Conservation (phyloP, 2,888 invertebrate genomes). For the Trachelus tabidus region DNA sequence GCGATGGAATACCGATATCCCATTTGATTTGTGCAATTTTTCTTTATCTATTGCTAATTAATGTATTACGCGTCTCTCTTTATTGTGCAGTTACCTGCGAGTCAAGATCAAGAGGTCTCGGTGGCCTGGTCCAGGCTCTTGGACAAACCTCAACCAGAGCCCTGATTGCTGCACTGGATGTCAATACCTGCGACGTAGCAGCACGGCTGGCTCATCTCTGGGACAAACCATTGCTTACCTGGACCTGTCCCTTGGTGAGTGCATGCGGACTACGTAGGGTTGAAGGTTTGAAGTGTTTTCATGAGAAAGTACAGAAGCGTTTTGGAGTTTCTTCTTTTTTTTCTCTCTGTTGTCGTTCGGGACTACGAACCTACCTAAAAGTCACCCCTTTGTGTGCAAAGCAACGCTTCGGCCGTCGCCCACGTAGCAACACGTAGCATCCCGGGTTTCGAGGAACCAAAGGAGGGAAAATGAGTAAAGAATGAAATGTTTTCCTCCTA, state of each 20-base stretch:
- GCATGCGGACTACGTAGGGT: background rate
- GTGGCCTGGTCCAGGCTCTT: slow-evolving; percentile 66
- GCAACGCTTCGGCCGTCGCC: too few species aligned
- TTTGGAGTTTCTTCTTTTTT: too few species aligned
- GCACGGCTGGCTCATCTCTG: slow-evolving; percentile 67
- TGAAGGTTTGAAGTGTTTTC: too few species aligned
- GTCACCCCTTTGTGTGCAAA: too few species aligned
- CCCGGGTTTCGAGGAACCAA: too few species aligned
- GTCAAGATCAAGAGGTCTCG: slow-evolving; percentile 63
- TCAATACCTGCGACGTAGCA: slow-evolving; percentile 68
- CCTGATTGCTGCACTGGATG: slow-evolving; percentile 68
- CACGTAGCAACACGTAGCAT: too few species aligned
- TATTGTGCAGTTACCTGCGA: slow-evolving; percentile 68
- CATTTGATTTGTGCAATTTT: background rate
- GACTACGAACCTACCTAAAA: too few species aligned
- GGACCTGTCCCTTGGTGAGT: slow-evolving; percentile 71
- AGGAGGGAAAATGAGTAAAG: too few species aligned
- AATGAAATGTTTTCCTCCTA: too few species aligned
- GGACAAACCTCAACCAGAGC: slow-evolving; percentile 63
- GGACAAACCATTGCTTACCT: slow-evolving; percentile 67
- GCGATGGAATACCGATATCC: background rate
- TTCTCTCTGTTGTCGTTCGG: too few species aligned
- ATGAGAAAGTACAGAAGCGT: too few species aligned
- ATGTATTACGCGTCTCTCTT: slow-evolving; percentile 11
- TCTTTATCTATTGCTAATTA: slow-evolving; percentile 1